Evolutionary conservation across 2,797 vertebrate genomes (phyloP), one percentile per base, ranked within the genome.

Genomic region (Girardinus metallicus): DNA sequence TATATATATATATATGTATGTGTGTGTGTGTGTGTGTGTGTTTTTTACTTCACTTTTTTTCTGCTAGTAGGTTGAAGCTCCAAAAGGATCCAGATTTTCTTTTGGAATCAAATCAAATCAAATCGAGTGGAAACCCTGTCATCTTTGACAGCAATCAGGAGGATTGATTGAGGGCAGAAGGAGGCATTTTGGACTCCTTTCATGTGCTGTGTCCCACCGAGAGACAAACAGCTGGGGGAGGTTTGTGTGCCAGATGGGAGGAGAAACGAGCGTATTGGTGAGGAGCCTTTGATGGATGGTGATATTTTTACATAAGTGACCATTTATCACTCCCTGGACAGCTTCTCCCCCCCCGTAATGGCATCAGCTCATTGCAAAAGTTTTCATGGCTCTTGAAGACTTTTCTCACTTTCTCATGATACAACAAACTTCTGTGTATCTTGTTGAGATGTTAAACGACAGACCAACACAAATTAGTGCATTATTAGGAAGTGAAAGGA

Each of bases 41-140:
- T n/a, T 39, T 15, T 36, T 77, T 76, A 31, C 66, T 81, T 46
- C 21, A 73, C n/a, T 71, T 57, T 66, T 75, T 83, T 81, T 18
- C 34, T 60, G 34, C 80, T 39, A 39, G 39, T 41, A 68, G 64
- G 4, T 26, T 68, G 64, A 68, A 41, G 11, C 23, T 66, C 18
- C 62, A 21, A 36, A 23, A 83, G 66, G 78, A 84, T 88, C 85
- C 85, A 92, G 85, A 92, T 87, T 64, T 86, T 73, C 34, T 41
- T 39, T 43, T 2, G 4, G 39, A 39, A 66, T 49, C 2, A 9
- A 51, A 51, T 34, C 31, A 31, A 62, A 18, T 39, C 64, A 68
- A 34, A 26, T 68, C 2, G 1, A 41, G 66, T 23, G 21, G 21
- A 43, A 43, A 43, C 21, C 23, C 83, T 70, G 71, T 55, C 10